Base-by-base conservation (phyloP, 2,888 invertebrate genomes). In the Gerris lacustris region DNA sequence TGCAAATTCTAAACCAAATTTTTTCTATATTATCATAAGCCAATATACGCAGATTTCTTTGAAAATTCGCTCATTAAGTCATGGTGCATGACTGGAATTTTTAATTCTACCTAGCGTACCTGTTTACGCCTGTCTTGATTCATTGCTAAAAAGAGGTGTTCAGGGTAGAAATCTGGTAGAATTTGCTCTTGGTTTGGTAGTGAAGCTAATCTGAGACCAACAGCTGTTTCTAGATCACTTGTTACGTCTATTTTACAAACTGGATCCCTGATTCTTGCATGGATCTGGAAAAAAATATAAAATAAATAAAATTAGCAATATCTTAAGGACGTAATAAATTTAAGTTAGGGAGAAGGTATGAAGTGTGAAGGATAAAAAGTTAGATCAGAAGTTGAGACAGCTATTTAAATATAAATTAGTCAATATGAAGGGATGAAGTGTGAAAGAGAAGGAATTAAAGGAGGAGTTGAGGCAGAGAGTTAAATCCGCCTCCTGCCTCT, bases 111-210 rank as follows among this genome's bases (percentile, higher is more conserved):
- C n/a, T n/a, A n/a, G 71, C 74, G 74, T 77, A 87, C 88, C 82
- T 91, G 90, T 82, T 91, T 92, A 77, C 96, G 85, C 73, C 96
- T 83, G 78, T 94, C 95, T 70, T 88, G 84, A 80, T 96, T 95
- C 95, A 96, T 96, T 45, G 92, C 91, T 77, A 95, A 85, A 2
- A 92, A 92, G 75, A 92, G 89, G 81, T 96, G 96, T 80, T 96
- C 96, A 77, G 96, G 94, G 82, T 95, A 96, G 83, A 94, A 95
- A 81, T 96, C 95, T 0, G 96, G 93, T 74, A 96, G 82, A 69
- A 94, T 83, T 80, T 96, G 95, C 78, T 96, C 95, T 9, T 86
- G 82, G 0, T 86, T 85, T 6, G 86, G 86, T 17, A 88, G 87
- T 71, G 88, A 85, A 71, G 88, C 86, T 73, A 88, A 89, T 77